These are phyloP conservation scores for Acanthochromis polyacanthus DNA, from an alignment of 2,113 vertebrate genomes.

Conservation along the genomic window DNA sequence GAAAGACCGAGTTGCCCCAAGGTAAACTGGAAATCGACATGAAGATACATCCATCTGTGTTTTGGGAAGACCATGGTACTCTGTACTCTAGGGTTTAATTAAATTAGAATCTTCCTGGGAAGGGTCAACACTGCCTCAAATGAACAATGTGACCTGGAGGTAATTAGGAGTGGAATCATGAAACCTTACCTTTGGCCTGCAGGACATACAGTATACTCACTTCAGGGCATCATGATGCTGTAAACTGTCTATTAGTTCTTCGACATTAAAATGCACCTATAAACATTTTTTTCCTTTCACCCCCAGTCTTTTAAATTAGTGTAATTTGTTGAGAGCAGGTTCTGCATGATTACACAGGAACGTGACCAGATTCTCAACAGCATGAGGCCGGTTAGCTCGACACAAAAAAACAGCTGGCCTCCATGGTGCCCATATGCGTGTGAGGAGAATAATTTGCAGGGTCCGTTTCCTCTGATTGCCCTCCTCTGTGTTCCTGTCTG, in stretches of 20 bases:
- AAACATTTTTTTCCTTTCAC: constrained; percentile 13
- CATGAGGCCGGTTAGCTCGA: constrained; percentile 1
- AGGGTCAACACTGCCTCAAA: constrained; percentile 13
- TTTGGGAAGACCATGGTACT: background rate
- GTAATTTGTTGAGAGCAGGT: constrained; percentile 25
- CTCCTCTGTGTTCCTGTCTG: constrained; percentile 1
- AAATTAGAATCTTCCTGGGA: constrained; percentile 6
- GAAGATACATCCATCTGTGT: constrained; percentile 27
- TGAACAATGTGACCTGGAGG: constrained; percentile 11
- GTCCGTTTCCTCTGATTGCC: constrained; percentile 24
- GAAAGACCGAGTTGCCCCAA: constrained; percentile 14
- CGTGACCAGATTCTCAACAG: constrained; percentile 48
- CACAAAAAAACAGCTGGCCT: constrained; percentile 37
- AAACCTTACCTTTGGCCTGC: constrained; percentile 42
- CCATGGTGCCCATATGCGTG: constrained; percentile 1
- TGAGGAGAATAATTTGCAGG: constrained; percentile 26
- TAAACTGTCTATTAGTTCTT: background rate
- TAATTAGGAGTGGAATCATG: constrained; percentile 47
- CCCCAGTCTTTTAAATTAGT: constrained; percentile 1
- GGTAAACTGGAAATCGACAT: constrained; percentile 33
- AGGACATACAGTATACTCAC: background rate
- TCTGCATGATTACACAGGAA: constrained; percentile 41
- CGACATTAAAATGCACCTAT: background rate
- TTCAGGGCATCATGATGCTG: background rate
- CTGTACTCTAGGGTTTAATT: constrained; percentile 55